A percentile compares a stretch with the other conserved stretches of the same genome.
phyloP scores from a whole-genome alignment of 1,140 invertebrate genomes.

The Hylaeus anthracinus region DNA sequence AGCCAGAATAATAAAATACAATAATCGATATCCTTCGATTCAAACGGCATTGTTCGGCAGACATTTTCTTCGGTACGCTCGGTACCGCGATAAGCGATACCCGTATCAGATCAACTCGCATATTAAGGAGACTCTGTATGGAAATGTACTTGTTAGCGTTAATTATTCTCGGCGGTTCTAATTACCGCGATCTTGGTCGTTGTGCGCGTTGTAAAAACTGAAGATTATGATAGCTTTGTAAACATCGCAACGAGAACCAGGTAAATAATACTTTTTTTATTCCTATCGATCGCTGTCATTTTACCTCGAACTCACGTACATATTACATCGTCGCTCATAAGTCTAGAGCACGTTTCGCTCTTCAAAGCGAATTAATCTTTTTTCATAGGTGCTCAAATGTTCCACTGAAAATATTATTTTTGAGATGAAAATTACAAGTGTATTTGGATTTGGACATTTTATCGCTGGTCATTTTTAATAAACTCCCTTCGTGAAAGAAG shows the following conservation, averaged over 20 bases:
- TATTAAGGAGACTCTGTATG: slow-evolving; percentile 36
- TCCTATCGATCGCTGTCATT: slow-evolving; percentile 2
- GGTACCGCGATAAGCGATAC: background rate
- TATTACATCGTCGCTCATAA: no score
- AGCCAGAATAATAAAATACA: background rate
- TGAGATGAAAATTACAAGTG: no score
- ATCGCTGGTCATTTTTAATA: no score
- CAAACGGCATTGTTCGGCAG: slow-evolving; percentile 8
- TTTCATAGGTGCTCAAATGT: no score
- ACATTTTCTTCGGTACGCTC: background rate
- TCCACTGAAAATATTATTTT: no score
- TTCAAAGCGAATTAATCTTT: no score
- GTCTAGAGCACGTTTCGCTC: no score
- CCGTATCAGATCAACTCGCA: slow-evolving; percentile 5
- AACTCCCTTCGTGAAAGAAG: no score
- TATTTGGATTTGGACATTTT: no score
- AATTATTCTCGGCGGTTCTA: slow-evolving; percentile 31
- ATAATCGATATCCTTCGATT: slow-evolving; percentile 8
- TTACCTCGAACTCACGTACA: background rate
- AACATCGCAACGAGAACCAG: slow-evolving; percentile 14
- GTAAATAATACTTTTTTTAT: background rate
- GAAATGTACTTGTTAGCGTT: slow-evolving; percentile 32
- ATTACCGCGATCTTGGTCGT: slow-evolving; percentile 19
- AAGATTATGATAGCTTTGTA: slow-evolving; percentile 2
- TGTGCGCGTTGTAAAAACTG: background rate